Evolutionary conservation across 2,113 vertebrate genomes (phyloP).

Genomic region (Ptychochromis oligacanthus): DNA sequence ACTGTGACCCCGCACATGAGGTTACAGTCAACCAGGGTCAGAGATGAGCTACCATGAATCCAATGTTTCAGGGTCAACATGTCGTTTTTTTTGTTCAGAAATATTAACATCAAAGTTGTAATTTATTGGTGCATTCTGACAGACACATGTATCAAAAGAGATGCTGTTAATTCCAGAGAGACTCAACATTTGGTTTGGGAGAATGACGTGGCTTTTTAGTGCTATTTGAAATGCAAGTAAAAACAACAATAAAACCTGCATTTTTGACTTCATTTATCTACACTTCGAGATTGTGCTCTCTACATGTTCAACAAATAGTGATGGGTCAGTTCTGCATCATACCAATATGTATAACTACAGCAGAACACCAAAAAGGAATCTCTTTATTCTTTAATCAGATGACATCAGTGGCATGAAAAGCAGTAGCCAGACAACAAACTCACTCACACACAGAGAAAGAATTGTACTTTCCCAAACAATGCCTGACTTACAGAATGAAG

Average conservation of each 20-base stretch:
- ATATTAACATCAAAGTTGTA: not conserved
- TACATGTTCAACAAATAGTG: not conserved
- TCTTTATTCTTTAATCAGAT: conserved; percentile 16
- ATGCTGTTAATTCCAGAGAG: not conserved
- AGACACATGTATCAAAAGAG: not conserved
- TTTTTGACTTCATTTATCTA: no score
- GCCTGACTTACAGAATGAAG: conserved; percentile 10
- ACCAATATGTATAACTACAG: not conserved
- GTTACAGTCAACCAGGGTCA: conserved; percentile 33
- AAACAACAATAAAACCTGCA: no score
- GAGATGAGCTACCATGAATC: conserved; percentile 1
- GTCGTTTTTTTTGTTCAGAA: not conserved
- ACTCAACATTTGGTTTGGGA: no score
- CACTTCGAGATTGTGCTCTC: not conserved
- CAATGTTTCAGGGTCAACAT: not conserved
- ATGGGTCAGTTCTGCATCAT: not conserved
- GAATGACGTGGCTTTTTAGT: no score
- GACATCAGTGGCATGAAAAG: conserved; percentile 27
- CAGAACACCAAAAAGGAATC: not conserved
- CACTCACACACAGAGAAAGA: conserved; percentile 20
- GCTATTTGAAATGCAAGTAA: no score
- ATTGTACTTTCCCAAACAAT: conserved; percentile 45
- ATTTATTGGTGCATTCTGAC: not conserved
- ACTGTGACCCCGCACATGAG: conserved; percentile 52
- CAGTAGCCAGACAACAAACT: conserved; percentile 5